Evolutionary conservation across 2,113 vertebrate species (phyloP).

Genomic region (Lipophrys pholis): DNA sequence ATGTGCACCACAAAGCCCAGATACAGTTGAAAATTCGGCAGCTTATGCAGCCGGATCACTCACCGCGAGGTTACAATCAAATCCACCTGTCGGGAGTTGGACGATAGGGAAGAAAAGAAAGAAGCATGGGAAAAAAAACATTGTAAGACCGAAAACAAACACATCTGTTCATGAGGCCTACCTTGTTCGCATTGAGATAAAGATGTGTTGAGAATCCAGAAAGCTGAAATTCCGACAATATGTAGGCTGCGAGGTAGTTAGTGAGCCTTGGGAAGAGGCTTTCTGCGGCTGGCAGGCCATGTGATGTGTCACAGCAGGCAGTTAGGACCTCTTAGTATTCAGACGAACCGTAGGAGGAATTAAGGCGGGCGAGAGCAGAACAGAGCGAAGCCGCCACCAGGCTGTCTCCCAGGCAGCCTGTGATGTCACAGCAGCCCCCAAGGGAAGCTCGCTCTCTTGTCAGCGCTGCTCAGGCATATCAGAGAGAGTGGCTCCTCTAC

Average conservation of each 20-base stretch:
- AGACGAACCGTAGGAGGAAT: slow-evolving; percentile 64
- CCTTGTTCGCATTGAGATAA: no score
- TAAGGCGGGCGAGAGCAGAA: slow-evolving; percentile 60
- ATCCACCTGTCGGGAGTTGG: neutral
- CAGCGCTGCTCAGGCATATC: slow-evolving; percentile 67
- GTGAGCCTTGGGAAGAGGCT: slow-evolving; percentile 61
- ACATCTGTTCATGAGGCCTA: no score
- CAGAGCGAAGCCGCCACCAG: slow-evolving; percentile 64
- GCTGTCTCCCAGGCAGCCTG: slow-evolving; percentile 71
- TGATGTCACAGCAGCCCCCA: slow-evolving; percentile 73
- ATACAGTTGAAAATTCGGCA: slow-evolving; percentile 3
- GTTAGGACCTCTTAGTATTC: slow-evolving; percentile 68
- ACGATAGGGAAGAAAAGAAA: neutral
- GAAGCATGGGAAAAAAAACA: neutral
- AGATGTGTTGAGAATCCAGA: slow-evolving; percentile 5
- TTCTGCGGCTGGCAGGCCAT: slow-evolving; percentile 61
- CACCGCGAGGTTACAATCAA: neutral
- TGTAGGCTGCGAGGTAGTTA: slow-evolving; percentile 54
- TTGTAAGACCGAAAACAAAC: no score
- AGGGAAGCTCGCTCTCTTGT: slow-evolving; percentile 63
- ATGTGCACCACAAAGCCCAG: slow-evolving; percentile 11
- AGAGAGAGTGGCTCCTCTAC: slow-evolving; percentile 50
- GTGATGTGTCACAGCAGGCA: slow-evolving; percentile 70
- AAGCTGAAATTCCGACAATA: slow-evolving; percentile 22
- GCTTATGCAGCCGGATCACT: neutral